Conservation (phyloP, 30 jellyfish, hydroid and myxozoan genomes). For the Chironex yamaguchii region DNA sequence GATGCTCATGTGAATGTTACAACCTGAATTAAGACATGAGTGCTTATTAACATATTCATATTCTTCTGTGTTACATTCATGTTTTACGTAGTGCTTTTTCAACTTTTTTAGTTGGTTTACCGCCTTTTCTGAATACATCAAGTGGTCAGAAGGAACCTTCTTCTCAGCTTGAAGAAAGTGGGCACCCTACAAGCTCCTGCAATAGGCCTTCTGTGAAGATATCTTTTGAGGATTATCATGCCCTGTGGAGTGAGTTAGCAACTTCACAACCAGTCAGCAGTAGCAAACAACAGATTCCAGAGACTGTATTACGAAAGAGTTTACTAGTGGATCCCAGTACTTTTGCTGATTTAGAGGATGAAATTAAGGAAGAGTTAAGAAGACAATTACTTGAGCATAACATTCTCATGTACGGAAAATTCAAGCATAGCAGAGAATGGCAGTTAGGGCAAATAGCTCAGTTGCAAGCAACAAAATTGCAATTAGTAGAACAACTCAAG, state of each 20-base stretch:
- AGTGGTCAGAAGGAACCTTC: neutral
- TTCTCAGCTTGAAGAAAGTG: neutral
- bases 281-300: neutral
- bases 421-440: neutral
- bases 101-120: conserved; percentile 51
- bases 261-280: conserved; percentile 61
- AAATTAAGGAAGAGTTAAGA: conserved; percentile 69
- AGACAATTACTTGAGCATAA: conserved; percentile 72
- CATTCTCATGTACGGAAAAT: conserved; percentile 72
- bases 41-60: no score
- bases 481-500: conserved; percentile 65
- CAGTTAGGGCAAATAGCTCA: conserved; percentile 53
- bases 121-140: conserved; percentile 45
- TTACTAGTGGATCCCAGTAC: conserved; percentile 24
- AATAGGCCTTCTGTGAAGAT: neutral
- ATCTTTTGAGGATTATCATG: conserved; percentile 69
- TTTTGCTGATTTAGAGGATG: conserved; percentile 58
- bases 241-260: conserved; percentile 69
- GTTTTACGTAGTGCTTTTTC: no score
- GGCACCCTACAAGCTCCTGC: neutral
- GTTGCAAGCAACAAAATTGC: conserved; percentile 66
- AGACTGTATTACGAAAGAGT: neutral
- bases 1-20: no score
- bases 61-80: no score
- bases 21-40: no score